Base-by-base conservation (phyloP, 2,797 vertebrate genomes). In the Nasua narica region DNA sequence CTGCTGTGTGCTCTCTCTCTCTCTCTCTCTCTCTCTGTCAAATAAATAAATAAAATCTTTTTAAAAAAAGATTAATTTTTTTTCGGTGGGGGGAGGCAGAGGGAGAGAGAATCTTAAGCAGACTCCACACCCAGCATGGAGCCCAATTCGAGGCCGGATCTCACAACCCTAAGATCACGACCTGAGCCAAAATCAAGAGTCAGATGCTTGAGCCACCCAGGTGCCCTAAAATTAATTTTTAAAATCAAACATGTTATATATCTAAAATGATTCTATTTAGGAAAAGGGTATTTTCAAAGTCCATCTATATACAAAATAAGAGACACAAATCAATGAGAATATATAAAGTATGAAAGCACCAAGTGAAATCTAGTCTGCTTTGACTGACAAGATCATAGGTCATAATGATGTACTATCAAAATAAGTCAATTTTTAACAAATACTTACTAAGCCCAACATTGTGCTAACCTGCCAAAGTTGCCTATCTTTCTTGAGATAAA, bases 241-340 rank as follows among this genome's bases (percentile, higher is more conserved):
- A 40, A 82, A 91, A 85, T 62, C 58, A 82, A 90, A 46, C 8
- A 70, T 87, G 67, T 74, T 67, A 93, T 27, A 54, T 74, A 67
- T 74, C 62, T 96, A 48, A 87, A 97, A 60, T 43, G 5, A 87
- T 79, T 95, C 54, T 91, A 76, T 87, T 92, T 81, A 84, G 52
- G 40, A 97, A 90, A 82, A 92, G 56, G 1, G 23, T 76, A 58
- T 72, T 92, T 95, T 94, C n/a, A 79, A 85, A 87, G 29, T 92
- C 27, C 76, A 70, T 29, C 18, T 79, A 85, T 10, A 90, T 13
- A 97, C 27, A 96, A 91, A 95, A 40, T 67, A 56, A 95, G 29
- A 95, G 15, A 54, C 5, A 96, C 7, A 85, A 62, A 77, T 90
- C 70, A 92, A 82, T 77, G 5, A 9, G 70, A 81, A 91, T 48